Evolutionary conservation across 2,113 vertebrate species (phyloP).

Genomic region (Microcebus jonahi): DNA sequence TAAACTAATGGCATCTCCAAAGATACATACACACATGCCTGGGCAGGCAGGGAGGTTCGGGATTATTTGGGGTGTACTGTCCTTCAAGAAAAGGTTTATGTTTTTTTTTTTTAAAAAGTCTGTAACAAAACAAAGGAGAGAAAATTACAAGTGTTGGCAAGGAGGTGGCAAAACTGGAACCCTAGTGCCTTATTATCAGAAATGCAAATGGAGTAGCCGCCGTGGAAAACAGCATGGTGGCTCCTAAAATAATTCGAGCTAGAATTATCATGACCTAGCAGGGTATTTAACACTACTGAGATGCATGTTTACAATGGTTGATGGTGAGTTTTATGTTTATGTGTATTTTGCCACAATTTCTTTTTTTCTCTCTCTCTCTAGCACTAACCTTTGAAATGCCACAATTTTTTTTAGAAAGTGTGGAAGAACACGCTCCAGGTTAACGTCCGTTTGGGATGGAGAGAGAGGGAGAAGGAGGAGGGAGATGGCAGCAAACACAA

Average conservation of each 20-base stretch:
- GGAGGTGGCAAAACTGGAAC: neutral
- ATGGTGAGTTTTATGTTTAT: neutral
- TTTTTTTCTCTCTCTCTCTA: too few relatives aligned
- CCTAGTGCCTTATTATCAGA: neutral
- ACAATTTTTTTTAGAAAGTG: neutral
- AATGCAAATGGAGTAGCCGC: fast-evolving
- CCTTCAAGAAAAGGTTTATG: neutral
- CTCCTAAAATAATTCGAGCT: neutral
- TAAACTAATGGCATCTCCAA: neutral
- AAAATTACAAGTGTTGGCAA: neutral
- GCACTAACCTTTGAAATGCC: too few relatives aligned
- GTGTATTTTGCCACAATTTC: neutral
- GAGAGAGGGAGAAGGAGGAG: neutral
- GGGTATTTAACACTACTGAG: neutral
- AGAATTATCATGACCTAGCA: neutral
- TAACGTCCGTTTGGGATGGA: neutral
- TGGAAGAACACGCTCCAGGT: neutral
- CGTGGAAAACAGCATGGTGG: neutral
- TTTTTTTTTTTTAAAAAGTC: neutral
- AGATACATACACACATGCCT: neutral
- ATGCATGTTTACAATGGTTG: neutral
- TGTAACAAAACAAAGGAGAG: neutral
- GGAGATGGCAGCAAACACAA: neutral
- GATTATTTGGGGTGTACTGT: neutral
- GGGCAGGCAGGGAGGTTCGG: neutral